Percentiles rank a stretch among this genome's conserved stretches.
phyloP scores from a whole-genome alignment of 2,797 vertebrate genomes.

The Sebastiscus tertius region DNA sequence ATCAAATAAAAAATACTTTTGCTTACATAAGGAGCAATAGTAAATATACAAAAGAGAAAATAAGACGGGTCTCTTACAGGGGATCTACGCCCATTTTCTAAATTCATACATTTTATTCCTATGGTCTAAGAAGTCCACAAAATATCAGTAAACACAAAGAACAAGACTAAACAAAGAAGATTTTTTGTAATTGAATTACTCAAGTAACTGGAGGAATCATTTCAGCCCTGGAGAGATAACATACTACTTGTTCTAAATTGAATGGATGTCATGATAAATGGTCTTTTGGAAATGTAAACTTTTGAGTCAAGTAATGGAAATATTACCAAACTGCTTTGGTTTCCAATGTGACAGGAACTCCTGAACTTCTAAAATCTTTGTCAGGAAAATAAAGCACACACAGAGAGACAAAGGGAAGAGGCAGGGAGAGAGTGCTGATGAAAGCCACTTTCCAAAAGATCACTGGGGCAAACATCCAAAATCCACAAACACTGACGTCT shows the following conservation, averaged over 20 bases:
- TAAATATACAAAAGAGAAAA: too few species aligned
- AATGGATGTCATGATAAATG: background rate
- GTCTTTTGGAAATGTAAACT: background rate
- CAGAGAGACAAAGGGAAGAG: background rate
- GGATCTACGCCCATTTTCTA: too few species aligned
- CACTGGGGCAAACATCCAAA: constrained; percentile 47
- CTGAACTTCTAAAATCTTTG: background rate
- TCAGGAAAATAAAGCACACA: background rate
- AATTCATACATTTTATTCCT: too few species aligned
- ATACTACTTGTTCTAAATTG: background rate
- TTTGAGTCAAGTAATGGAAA: background rate
- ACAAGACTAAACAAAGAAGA: too few species aligned
- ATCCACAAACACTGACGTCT: constrained; percentile 55
- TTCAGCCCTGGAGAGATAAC: background rate
- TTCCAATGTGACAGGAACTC: constrained; percentile 6
- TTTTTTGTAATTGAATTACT: too few species aligned
- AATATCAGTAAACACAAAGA: too few species aligned
- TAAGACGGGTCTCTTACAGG: too few species aligned
- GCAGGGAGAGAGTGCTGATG: background rate
- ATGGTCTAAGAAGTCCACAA: too few species aligned
- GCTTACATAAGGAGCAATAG: too few species aligned
- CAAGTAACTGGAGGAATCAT: too few species aligned
- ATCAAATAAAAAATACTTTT: too few species aligned
- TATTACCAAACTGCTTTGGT: background rate
- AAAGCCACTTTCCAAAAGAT: constrained; percentile 30